Base-by-base conservation (phyloP, 1,140 invertebrate species). In the Drosophila grimshawi region DNA sequence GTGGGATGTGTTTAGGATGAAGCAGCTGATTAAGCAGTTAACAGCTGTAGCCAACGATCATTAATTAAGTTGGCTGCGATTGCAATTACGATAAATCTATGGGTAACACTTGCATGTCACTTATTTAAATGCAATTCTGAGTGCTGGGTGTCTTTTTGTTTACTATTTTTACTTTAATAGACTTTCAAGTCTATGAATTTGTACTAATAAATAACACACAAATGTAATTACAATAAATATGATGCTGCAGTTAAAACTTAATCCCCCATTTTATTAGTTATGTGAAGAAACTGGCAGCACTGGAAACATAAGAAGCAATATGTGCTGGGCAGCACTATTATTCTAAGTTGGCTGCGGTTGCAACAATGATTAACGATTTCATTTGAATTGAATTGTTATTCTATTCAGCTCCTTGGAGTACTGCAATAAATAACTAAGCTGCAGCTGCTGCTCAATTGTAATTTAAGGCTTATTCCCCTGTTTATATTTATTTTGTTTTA, bases 401-500 rank as follows among this genome's bases (percentile, higher is more conserved):
- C 5, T 37, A 49, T 39, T 33, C 19, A 37, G 3, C 5, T 4
- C 6, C 4, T 27, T 61, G 1, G 27, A 37, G 32, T 49, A 4
- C 2, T 46, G 57, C 3, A 49, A 10, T 8, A 63, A 52, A 48
- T 33, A 43, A 32, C 19, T 32, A 30, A 29, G 39, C 37, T 27
- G 2, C 65, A 43, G 7, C 49, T 62, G 33, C 10, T 4, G 55
- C 4, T 35, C 46, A 60, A 59, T 41, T n/a, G 10, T 33, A n/a
- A 41, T 37, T 51, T 45, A 27, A 52, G 62, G 39, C 56, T 69
- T 62, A 62, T 53, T 62, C 37, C 11, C 41, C 53, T 19, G 19
- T 1, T 0, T 19, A 43, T 49, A 62, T 61, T 69, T 69, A 57
- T 69, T 69, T 69, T 39, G 35, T 61, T 61, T 61, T 68, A 48